Evolutionary conservation across 2,888 invertebrate genomes (phyloP), one percentile per base, ranked within the genome.

Genomic region (Cryptus viduatorius): DNA sequence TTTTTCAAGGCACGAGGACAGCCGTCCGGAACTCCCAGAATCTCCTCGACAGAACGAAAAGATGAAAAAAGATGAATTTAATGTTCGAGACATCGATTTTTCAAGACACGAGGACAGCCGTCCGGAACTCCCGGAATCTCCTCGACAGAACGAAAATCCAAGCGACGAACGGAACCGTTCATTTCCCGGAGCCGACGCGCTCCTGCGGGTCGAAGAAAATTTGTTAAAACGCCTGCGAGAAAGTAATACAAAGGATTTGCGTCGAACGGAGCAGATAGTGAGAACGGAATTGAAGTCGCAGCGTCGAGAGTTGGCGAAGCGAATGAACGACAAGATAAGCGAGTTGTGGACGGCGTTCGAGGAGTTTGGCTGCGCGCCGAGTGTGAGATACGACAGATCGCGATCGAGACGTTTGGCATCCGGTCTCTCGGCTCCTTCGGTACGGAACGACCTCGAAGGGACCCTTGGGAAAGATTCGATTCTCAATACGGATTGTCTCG

Each of bases 261-360:
- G 83, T 46, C 77, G 80, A 59, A 81, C 82, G 67, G 87, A 86
- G 67, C 82, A 84, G 50, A 77, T 77, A 24, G 68, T 87, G 10
- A 88, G 85, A 48, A 53, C 79, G 3, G 83, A 89, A 61, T 44
- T 86, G n/a, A 79, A 86, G 46, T 72, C 53, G 31, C 82, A 86
- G 50, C 81, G 86, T n/a, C 82, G 87, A 10, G 82, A 87, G 24
- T 61, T 86, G n/a, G 75, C 83, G 0, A 87, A 82, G 14, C 73
- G 81, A 16, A 81, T 87, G 42, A 82, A 82, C 12, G 77, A 79
- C 12, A 86, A 87, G 71, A 79, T 87, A 14, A 72, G 64, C 46
- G 84, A 87, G 29, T 64, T 89, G 7, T 86, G 87, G 85, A 29
- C 61, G 64, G 87, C 87, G 2, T 89, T 87, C 29, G 87, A 87